Conservation (phyloP, 2,113 vertebrate species). For the Hippocampus abdominalis region DNA sequence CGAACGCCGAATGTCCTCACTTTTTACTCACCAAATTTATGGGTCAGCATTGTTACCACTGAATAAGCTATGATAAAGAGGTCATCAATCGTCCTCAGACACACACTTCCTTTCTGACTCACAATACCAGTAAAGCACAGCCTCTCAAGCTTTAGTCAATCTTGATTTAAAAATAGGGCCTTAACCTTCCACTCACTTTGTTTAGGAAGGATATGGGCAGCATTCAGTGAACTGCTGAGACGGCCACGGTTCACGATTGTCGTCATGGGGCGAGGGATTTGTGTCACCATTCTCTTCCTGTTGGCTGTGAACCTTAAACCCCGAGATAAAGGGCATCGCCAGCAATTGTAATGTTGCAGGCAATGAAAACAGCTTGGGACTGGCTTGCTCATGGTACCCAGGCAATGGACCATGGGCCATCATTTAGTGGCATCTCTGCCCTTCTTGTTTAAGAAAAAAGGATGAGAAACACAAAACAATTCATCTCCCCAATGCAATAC, state of each 20-base stretch:
- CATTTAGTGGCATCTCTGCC: not conserved
- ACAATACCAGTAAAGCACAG: slow-evolving; percentile 41
- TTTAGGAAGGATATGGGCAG: slow-evolving; percentile 60
- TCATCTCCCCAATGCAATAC: too few relatives aligned
- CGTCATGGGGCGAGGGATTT: slow-evolving; percentile 62
- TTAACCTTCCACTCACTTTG: slow-evolving; percentile 52
- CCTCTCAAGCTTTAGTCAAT: slow-evolving; percentile 22
- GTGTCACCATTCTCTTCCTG: slow-evolving; percentile 63
- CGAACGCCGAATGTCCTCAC: slow-evolving; percentile 24
- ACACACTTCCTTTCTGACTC: slow-evolving; percentile 36
- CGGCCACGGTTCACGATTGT: slow-evolving; percentile 44
- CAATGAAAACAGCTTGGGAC: slow-evolving; percentile 39
- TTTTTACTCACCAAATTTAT: slow-evolving; percentile 29
- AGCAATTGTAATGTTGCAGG: slow-evolving; percentile 28
- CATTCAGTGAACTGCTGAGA: slow-evolving; percentile 39
- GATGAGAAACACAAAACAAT: too few relatives aligned
- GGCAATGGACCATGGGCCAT: slow-evolving; percentile 34
- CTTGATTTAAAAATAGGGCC: slow-evolving; percentile 50
- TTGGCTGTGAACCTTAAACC: slow-evolving; percentile 32
- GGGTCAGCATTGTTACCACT: slow-evolving; percentile 25
- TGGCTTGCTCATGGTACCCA: slow-evolving; percentile 31
- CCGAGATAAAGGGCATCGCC: slow-evolving; percentile 57
- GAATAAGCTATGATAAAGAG: slow-evolving; percentile 49
- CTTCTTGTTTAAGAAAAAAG: not conserved
- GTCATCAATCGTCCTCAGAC: slow-evolving; percentile 32